Base-by-base conservation (phyloP, 2,888 invertebrate genomes). In the Psylliodes chrysocephalus region DNA sequence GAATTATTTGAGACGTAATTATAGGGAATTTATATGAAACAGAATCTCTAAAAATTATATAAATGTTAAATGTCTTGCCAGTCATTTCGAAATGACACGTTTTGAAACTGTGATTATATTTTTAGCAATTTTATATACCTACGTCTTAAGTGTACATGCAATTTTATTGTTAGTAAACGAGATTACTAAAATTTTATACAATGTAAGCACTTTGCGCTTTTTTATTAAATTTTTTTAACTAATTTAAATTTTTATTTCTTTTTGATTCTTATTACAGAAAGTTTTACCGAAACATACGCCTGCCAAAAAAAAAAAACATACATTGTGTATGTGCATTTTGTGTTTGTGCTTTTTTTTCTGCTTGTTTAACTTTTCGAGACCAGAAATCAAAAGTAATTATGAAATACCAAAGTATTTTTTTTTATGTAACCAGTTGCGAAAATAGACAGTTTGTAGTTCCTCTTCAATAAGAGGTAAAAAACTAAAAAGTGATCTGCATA, bases 151-250 rank as follows among this genome's bases (percentile, higher is more conserved):
- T 55, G 49, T 42, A 40, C 52, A 38, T 28, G 55, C 44, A 40
- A 55, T 64, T 64, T 59, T 63, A 64, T 63, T 59, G 38, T 42
- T 15, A 22, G 10, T 15, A 46, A 57, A 59, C 40, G 64, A 15
- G 55, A 51, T 53, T 64, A 66, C 47, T 57, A 15, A 40, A n/a
- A 46, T 42, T 18, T 38, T 59, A 19, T 55, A 46, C 25, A 33
- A 18, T 44, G 44, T 55, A 60, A 54, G 55, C 52, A 66, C 54
- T 56, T n/a, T 14, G 47, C 38, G 61, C 68, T 64, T 67, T 63
- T 68, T 62, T 64, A 64, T 69, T 64, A 66, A 63, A 42, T 15
- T 51, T 49, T 53, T 53, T 60, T 60, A 60, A 53, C 53, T 30
- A 54, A 35, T 53, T 42, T 40, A 30, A 46, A 35, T 63, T 52